Base-by-base conservation (phyloP, 2,113 vertebrate species). In the Gnathonemus longibarbis region DNA sequence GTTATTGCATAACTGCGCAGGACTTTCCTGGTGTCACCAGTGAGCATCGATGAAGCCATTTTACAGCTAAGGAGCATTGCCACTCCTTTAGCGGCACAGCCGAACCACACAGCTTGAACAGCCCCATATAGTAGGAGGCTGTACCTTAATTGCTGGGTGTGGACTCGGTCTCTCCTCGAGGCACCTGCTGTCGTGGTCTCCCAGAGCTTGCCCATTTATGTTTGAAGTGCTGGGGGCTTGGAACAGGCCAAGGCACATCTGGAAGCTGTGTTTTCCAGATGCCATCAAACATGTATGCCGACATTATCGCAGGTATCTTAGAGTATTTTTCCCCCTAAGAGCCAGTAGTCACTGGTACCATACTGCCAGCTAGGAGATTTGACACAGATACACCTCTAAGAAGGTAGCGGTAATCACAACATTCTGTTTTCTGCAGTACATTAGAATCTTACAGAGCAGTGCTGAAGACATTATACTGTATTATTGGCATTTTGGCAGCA, bases 221-320 rank as follows among this genome's bases (percentile, higher is more conserved):
- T 83, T 83, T 88, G 86, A 88, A 90, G 87, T 80, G 46, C 56
- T 27, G 24, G 56, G 15, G 17, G 48, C 66, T 74, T 88, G 90
- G 48, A 50, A 53, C 49, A 11, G 35, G 48, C 17, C 52, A 46
- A 83, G 77, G 88, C 35, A 35, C 92, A 91, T 91, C 88, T 90
- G 91, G 89, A 84, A 19, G 49, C 88, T 83, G 46, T 89, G 27
- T 77, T 85, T 70, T 90, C 89, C 90, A 91, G 62, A 49, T 89
- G 80, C 87, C 88, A 84, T 89, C 56, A 62, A 86, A 27, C 62
- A 49, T 39, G 52, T 46, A 24, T 48, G 66, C 45, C 13, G 11
- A 24, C 87, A 80, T 77, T 35, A 5, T 83, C 83, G 49, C 31
- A 62, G 56, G 56, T 62, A 62, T 42, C 35, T 46, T 58, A 24